Percentiles rank a stretch among this genome's conserved stretches.
Evolutionary conservation across 2,888 invertebrate genomes (phyloP).

Genomic region (Aleiodes testaceus): DNA sequence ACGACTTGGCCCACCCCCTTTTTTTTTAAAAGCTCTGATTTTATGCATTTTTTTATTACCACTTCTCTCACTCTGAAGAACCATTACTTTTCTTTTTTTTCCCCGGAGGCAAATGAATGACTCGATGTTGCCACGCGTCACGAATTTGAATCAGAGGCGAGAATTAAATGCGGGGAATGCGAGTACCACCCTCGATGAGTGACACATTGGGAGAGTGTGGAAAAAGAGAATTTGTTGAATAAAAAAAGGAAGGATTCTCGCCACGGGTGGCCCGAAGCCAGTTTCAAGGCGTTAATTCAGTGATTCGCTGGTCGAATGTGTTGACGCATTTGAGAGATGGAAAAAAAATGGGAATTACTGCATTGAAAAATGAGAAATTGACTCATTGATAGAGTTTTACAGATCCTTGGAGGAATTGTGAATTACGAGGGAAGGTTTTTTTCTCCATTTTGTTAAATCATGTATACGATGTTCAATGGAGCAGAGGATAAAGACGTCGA

Average conservation of each 20-base stretch:
- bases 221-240: slow-evolving; percentile 7
- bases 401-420: no score
- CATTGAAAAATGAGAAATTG: not conserved
- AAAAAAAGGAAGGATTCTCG: slow-evolving; percentile 13
- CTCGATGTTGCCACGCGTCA: slow-evolving; percentile 6
- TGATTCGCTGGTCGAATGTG: slow-evolving; percentile 30
- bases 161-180: not conserved
- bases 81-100: no score
- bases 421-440: no score
- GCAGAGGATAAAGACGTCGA: slow-evolving; percentile 53
- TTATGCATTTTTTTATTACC: no score
- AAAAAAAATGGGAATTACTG: not conserved
- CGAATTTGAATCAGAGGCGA: not conserved
- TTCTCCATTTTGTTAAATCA: slow-evolving; percentile 34
- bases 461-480: slow-evolving; percentile 33
- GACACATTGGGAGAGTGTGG: slow-evolving; percentile 17
- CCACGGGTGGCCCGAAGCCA: slow-evolving; percentile 37
- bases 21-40: no score
- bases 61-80: no score
- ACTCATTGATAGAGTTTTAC: slow-evolving; percentile 6
- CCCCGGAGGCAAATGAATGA: no score
- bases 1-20: no score
- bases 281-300: slow-evolving; percentile 30
- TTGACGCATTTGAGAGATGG: not conserved
- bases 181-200: slow-evolving; percentile 20